These are phyloP conservation scores for Euproctis similis DNA, from an alignment of 2,888 invertebrate species.

Conservation along the genomic window DNA sequence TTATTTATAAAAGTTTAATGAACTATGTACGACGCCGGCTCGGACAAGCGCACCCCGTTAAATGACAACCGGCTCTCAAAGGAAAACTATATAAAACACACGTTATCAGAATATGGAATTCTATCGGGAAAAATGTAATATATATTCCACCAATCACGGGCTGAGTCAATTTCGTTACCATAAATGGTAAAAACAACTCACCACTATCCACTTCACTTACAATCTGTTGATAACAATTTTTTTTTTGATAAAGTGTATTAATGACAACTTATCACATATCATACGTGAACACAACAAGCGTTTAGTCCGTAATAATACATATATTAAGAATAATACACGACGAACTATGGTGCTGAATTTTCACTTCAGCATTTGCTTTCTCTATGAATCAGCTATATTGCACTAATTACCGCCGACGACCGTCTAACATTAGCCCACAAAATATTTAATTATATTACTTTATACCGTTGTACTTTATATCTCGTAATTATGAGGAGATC, in stretches of 20 bases:
- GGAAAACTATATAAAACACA: constrained; percentile 71
- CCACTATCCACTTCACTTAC: constrained; percentile 41
- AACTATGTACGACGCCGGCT: constrained; percentile 56
- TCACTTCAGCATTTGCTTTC: constrained; percentile 45
- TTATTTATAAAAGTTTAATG: constrained; percentile 49
- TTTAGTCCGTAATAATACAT: no score
- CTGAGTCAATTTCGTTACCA: constrained; percentile 80
- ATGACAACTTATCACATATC: constrained; percentile 13
- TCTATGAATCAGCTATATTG: constrained; percentile 49
- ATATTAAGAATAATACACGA: no score
- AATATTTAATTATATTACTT: constrained; percentile 46
- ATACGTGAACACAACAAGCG: no score
- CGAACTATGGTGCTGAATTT: constrained; percentile 29
- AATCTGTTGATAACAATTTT: constrained; percentile 48
- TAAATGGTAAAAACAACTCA: constrained; percentile 81
- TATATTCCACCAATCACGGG: constrained; percentile 79
- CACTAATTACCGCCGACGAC: constrained; percentile 41
- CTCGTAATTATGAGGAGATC: constrained; percentile 37
- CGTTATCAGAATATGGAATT: constrained; percentile 69
- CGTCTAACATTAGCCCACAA: constrained; percentile 47
- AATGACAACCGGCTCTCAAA: constrained; percentile 63
- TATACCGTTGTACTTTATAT: constrained; percentile 32
- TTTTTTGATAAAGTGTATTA: constrained; percentile 44
- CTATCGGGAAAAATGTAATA: constrained; percentile 67
- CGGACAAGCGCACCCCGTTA: constrained; percentile 54